These are phyloP conservation scores for Miichthys miiuy DNA, from an alignment of 2,797 vertebrate genomes.

Conservation along the genomic window DNA sequence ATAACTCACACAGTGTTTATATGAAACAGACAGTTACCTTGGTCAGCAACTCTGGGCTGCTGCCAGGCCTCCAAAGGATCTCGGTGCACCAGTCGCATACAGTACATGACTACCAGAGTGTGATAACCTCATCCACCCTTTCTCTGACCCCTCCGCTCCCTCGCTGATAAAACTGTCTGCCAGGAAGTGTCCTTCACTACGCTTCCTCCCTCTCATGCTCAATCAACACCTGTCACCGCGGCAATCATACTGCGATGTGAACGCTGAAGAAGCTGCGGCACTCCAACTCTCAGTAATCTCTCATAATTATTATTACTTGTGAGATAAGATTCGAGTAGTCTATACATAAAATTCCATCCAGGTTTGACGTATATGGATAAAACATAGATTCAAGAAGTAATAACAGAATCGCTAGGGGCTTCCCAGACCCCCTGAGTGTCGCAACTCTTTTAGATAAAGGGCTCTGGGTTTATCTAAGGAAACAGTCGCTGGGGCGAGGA, in stretches of 20 bases:
- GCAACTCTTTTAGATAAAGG: constrained; percentile 81
- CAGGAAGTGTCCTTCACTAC: constrained; percentile 84
- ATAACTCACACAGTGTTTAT: constrained; percentile 84
- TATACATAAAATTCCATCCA: constrained; percentile 12
- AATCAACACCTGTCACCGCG: constrained; percentile 94
- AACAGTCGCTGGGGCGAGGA: constrained; percentile 96
- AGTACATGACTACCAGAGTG: constrained; percentile 57
- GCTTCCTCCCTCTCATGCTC: constrained; percentile 92
- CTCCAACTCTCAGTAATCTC: constrained; percentile 2
- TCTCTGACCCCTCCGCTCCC: constrained; percentile 76
- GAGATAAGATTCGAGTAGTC: not conserved
- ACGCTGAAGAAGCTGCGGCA: constrained; percentile 17
- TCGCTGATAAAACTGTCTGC: constrained; percentile 86
- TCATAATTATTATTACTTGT: not conserved
- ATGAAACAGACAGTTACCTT: constrained; percentile 79
- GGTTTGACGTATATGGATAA: constrained; percentile 41
- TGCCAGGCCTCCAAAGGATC: constrained; percentile 69
- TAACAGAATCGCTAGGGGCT: constrained; percentile 76
- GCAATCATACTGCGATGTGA: constrained; percentile 67
- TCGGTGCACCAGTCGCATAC: constrained; percentile 53
- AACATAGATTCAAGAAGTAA: constrained; percentile 74
- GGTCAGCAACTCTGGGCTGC: constrained; percentile 74
- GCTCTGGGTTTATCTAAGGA: constrained; percentile 98
- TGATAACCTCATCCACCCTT: constrained; percentile 80
- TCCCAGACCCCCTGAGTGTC: constrained; percentile 82